A percentile compares a stretch with the other conserved stretches of the same genome.
These are phyloP conservation scores for Desoria tigrina DNA, from an alignment of 2,888 invertebrate species.

Conservation along the genomic window DNA sequence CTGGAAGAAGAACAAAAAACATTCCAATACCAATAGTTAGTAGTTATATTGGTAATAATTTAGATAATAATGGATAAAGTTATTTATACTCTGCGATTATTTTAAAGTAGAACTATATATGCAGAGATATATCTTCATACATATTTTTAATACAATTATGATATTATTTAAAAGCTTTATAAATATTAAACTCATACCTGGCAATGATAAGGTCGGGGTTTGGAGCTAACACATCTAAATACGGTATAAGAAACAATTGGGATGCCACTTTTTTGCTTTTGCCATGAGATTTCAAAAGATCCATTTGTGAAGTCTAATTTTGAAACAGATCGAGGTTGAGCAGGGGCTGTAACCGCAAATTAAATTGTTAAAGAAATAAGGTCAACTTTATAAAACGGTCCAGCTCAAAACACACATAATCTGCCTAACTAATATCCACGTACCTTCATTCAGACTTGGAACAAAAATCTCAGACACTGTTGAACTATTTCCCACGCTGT, in stretches of 20 bases:
- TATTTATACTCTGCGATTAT: no score
- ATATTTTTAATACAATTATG: no score
- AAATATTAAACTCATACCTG: no score
- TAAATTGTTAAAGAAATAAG: no score
- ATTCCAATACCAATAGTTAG: neutral
- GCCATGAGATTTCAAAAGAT: constrained; percentile 75
- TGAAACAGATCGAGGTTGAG: constrained; percentile 66
- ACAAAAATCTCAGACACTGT: constrained; percentile 31
- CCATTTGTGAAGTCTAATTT: constrained; percentile 73
- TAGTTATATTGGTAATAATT: neutral
- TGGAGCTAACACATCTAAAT: constrained; percentile 72
- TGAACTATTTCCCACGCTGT: constrained; percentile 64
- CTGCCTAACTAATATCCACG: no score
- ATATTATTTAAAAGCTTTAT: no score
- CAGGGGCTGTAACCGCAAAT: constrained; percentile 58
- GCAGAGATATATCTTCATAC: no score
- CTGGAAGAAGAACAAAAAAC: constrained; percentile 24
- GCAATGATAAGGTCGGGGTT: constrained; percentile 65
- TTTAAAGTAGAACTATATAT: no score
- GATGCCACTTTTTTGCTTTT: constrained; percentile 59
- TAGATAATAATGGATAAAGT: no score
- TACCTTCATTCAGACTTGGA: no score
- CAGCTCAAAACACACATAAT: no score
- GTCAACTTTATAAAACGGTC: no score
- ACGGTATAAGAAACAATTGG: constrained; percentile 68